Conservation (phyloP, 2,888 invertebrate genomes). For the Papilio demoleus region DNA sequence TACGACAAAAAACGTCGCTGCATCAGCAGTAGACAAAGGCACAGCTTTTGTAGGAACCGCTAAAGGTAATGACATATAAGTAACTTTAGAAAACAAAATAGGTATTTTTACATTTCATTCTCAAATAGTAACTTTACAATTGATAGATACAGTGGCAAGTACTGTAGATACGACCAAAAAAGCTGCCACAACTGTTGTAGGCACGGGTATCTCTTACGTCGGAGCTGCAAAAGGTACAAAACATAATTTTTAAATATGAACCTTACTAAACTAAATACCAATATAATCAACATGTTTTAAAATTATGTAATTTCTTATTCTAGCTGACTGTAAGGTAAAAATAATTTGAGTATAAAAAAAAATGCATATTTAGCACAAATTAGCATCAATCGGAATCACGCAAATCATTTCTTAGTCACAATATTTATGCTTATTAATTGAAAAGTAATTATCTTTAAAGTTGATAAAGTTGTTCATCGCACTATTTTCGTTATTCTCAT, state of each 20-base stretch:
- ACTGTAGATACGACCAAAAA: conserved; percentile 61
- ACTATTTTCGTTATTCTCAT: neutral
- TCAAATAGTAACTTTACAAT: conserved; percentile 1
- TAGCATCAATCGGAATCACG: no score
- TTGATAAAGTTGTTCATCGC: neutral
- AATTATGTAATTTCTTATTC: conserved; percentile 1
- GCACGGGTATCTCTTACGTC: conserved; percentile 57
- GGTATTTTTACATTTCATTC: neutral
- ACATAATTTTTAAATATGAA: neutral
- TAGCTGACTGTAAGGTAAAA: conserved; percentile 15
- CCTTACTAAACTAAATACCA: neutral
- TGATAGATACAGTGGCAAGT: conserved; percentile 57
- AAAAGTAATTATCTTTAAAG: neutral
- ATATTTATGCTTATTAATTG: neutral
- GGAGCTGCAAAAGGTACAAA: conserved; percentile 58
- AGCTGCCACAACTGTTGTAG: conserved; percentile 56
- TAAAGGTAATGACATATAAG: conserved; percentile 53
- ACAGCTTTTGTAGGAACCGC: conserved; percentile 49
- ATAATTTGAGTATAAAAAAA: neutral
- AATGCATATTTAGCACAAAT: neutral
- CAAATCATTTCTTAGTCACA: neutral
- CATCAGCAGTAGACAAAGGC: conserved; percentile 51
- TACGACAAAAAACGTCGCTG: conserved; percentile 52
- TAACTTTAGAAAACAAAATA: neutral
- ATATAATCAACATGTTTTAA: neutral